A percentile compares a stretch with the other conserved stretches of the same genome.
Conservation (phyloP, 2,888 invertebrate genomes). For the Malacosoma neustria region DNA sequence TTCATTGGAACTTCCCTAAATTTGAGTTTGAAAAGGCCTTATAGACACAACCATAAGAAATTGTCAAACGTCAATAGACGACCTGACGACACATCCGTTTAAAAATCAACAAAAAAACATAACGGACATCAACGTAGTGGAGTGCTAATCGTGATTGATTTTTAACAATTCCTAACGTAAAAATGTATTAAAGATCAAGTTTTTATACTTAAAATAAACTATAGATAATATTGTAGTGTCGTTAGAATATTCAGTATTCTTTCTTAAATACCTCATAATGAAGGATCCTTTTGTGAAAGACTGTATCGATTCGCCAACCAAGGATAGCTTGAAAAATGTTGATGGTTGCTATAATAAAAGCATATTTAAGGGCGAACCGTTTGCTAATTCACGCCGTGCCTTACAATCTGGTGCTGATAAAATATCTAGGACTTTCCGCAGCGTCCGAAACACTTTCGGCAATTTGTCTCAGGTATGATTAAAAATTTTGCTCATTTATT, state of each 20-base stretch:
- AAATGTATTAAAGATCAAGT: conserved; percentile 29
- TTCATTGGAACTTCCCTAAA: no score
- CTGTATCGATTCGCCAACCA: conserved; percentile 59
- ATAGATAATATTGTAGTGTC: no score
- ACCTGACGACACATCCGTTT: conserved; percentile 7
- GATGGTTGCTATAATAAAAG: conserved; percentile 63
- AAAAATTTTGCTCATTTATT: no score
- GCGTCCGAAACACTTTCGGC: conserved; percentile 78
- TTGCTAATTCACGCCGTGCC: conserved; percentile 78
- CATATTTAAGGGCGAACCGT: conserved; percentile 56
- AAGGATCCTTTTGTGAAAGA: conserved; percentile 62
- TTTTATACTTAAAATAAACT: conserved; percentile 16
- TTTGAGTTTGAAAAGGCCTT: no score
- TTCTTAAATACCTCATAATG: conserved; percentile 33
- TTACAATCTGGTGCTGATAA: conserved; percentile 80
- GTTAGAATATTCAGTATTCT: no score
- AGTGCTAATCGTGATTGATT: conserved; percentile 24
- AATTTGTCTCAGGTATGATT: conserved; percentile 77
- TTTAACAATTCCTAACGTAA: conserved; percentile 19
- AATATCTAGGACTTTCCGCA: conserved; percentile 78
- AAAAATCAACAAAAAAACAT: conserved; percentile 27
- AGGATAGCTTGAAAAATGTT: conserved; percentile 52
- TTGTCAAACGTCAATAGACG: no score
- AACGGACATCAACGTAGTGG: conserved; percentile 28
- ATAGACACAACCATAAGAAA: no score